Conservation (phyloP, 2,888 invertebrate genomes). For the Tuta absoluta region DNA sequence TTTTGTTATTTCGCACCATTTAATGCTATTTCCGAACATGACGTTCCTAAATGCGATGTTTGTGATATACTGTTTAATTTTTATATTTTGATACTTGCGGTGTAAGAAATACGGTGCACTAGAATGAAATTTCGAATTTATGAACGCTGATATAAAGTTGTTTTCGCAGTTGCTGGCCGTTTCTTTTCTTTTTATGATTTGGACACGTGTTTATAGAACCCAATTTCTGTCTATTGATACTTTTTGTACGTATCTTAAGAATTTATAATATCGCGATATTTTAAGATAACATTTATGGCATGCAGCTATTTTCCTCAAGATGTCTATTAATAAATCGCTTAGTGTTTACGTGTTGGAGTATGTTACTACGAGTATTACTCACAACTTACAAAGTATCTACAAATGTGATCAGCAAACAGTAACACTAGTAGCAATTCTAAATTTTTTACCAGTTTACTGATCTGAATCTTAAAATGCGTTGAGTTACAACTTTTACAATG, state of each 20-base stretch:
- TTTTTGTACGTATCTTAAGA: constrained; percentile 48
- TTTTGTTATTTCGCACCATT: constrained; percentile 77
- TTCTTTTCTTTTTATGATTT: constrained; percentile 51
- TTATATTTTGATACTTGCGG: constrained; percentile 2
- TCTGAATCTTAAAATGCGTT: too few relatives aligned
- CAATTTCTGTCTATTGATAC: constrained; percentile 74
- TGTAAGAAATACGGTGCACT: constrained; percentile 25
- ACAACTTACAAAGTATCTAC: constrained; percentile 2
- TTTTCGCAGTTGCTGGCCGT: constrained; percentile 39
- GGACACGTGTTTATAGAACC: constrained; percentile 72
- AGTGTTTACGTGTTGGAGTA: constrained; percentile 11
- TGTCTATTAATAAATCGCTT: constrained; percentile 3
- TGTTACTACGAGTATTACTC: constrained; percentile 5
- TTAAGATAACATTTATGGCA: constrained; percentile 8
- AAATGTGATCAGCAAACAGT: constrained; percentile 16
- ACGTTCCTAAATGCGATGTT: constrained; percentile 34
- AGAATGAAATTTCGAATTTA: constrained; percentile 34
- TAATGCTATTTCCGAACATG: constrained; percentile 71
- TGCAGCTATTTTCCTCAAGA: constrained; percentile 9
- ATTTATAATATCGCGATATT: constrained; percentile 53
- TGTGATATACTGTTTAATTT: not conserved
- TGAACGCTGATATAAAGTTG: constrained; percentile 24
- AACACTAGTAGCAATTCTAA: constrained; percentile 36
- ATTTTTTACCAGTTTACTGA: constrained; percentile 2
- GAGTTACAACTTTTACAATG: too few relatives aligned